phyloP scores from a whole-genome alignment of 2,797 vertebrate species.

The Antennarius maculatus region DNA sequence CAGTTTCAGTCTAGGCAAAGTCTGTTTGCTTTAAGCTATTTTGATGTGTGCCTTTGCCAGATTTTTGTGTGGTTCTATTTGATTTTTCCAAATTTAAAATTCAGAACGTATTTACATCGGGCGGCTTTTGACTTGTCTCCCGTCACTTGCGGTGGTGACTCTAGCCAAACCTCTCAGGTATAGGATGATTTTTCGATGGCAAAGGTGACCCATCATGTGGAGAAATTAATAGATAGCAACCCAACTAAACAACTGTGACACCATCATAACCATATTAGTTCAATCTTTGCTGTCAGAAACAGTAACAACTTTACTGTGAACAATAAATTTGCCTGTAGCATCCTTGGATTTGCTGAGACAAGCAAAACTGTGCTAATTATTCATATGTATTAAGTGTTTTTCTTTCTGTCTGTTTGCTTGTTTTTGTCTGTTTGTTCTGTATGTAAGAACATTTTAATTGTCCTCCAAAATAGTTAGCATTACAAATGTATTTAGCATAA shows the following conservation, averaged over 20 bases:
- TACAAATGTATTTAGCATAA: constrained; percentile 20
- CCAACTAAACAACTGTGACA: too few species aligned
- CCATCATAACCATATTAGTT: too few species aligned
- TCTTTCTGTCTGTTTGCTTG: constrained; percentile 20
- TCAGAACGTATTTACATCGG: constrained; percentile 48
- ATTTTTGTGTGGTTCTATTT: constrained; percentile 65
- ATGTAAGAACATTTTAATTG: constrained; percentile 23
- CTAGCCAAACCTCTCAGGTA: too few species aligned
- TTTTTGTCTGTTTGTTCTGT: constrained; percentile 20
- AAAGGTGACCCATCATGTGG: constrained; percentile 11
- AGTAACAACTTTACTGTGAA: too few species aligned
- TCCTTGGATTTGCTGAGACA: too few species aligned
- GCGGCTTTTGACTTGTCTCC: constrained; percentile 33
- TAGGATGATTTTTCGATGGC: background rate
- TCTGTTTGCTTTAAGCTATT: constrained; percentile 68
- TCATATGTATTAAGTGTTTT: background rate
- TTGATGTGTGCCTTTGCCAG: constrained; percentile 68
- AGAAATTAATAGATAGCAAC: too few species aligned
- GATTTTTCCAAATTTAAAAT: constrained; percentile 56
- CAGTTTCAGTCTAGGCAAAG: constrained; percentile 53
- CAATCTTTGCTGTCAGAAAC: too few species aligned
- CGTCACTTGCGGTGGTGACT: constrained; percentile 21
- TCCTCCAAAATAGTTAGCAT: constrained; percentile 13
- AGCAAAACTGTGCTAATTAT: background rate
- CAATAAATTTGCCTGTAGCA: too few species aligned